Evolutionary conservation across 1,140 invertebrate genomes (phyloP).

Genomic region (Drosophila grimshawi): DNA sequence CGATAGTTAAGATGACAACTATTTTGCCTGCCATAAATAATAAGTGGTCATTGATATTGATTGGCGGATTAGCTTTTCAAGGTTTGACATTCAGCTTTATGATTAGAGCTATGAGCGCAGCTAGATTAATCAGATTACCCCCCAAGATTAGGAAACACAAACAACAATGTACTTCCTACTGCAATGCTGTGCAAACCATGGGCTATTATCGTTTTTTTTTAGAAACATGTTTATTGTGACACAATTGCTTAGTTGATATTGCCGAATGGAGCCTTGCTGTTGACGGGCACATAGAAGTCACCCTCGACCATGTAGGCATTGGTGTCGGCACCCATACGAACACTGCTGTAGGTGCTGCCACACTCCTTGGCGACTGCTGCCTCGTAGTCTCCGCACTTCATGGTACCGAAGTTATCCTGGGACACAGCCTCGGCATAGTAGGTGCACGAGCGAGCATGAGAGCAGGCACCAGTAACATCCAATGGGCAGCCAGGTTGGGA

Average conservation of each 20-base stretch:
- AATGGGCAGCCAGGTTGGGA: constrained; percentile 86
- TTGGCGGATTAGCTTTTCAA: constrained; percentile 14
- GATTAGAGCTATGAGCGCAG: not conserved
- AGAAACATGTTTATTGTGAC: constrained; percentile 31
- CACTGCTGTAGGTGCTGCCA: constrained; percentile 62
- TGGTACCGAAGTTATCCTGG: constrained; percentile 60
- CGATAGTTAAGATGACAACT: constrained; percentile 4
- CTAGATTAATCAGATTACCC: not conserved
- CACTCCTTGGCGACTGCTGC: constrained; percentile 50
- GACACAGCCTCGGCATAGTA: constrained; percentile 86
- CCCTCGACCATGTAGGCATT: constrained; percentile 76
- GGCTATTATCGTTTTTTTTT: not conserved
- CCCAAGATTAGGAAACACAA: not conserved
- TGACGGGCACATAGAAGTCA: constrained; percentile 64
- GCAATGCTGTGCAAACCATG: not conserved
- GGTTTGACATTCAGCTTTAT: constrained; percentile 12
- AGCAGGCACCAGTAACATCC: constrained; percentile 83
- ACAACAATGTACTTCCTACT: constrained; percentile 4
- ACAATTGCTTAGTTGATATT: constrained; percentile 62
- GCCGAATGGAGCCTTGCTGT: constrained; percentile 78
- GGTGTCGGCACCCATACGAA: constrained; percentile 84
- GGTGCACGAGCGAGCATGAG: constrained; percentile 85
- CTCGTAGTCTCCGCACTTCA: constrained; percentile 62
- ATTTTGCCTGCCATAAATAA: not conserved
- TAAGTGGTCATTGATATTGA: not conserved